Conservation (phyloP, 2,113 vertebrate genomes). For the Semicossyphus pulcher region DNA sequence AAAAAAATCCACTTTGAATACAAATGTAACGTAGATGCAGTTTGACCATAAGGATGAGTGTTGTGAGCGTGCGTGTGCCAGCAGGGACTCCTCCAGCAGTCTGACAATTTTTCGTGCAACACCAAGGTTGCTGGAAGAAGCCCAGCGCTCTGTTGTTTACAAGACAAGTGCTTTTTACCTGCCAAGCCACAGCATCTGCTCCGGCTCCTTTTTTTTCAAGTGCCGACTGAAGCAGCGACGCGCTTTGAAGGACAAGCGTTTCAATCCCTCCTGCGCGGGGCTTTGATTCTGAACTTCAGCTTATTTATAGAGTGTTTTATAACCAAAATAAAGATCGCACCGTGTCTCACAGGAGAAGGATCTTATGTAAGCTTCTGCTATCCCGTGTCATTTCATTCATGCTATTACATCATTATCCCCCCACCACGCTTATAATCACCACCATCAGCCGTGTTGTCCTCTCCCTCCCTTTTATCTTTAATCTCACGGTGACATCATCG, state of each 20-base stretch:
- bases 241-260: constrained; percentile 25
- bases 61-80: neutral
- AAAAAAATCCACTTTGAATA: neutral
- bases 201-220: neutral
- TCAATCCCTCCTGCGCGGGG: neutral
- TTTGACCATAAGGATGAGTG: neutral
- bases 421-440: neutral
- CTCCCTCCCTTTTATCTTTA: neutral
- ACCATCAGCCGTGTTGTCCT: neutral
- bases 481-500: constrained; percentile 22
- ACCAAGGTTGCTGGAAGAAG: constrained; percentile 3
- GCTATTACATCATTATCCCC: constrained; percentile 14
- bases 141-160: constrained; percentile 24
- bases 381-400: neutral
- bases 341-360: neutral
- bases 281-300: neutral
- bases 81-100: neutral
- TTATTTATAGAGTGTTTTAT: neutral
- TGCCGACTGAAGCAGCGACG: neutral
- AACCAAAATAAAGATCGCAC: neutral
- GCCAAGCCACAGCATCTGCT: constrained; percentile 25
- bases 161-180: constrained; percentile 27
- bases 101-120: constrained; percentile 28
- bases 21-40: neutral
- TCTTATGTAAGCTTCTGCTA: neutral